A percentile compares a stretch with the other conserved stretches of the same genome.
Conservation (phyloP, 2,797 vertebrate genomes). For the Chaunax sp. region DNA sequence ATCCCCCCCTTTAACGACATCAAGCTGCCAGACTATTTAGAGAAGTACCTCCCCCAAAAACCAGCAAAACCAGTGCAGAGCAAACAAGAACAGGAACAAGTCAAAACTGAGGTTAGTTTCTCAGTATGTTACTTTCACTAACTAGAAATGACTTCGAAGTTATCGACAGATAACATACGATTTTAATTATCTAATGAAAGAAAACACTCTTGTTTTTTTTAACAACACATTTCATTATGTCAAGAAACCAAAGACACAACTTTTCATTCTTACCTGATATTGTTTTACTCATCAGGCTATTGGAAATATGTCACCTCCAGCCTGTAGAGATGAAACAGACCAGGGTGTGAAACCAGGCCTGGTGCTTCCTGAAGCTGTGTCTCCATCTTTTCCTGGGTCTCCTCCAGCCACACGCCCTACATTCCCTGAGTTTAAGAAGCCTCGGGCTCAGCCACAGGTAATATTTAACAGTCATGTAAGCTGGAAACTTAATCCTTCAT, state of each 20-base stretch:
- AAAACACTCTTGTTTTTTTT: too few relatives aligned
- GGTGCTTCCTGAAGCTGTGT: slow-evolving; percentile 32
- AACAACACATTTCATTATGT: too few relatives aligned
- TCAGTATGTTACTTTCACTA: slow-evolving; percentile 6
- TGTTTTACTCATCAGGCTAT: slow-evolving; percentile 47
- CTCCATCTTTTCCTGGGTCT: slow-evolving; percentile 53
- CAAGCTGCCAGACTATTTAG: slow-evolving; percentile 85
- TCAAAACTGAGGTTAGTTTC: slow-evolving; percentile 72
- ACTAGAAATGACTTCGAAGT: not conserved
- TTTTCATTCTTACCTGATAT: slow-evolving; percentile 4
- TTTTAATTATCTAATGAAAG: not conserved
- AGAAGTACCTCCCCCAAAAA: slow-evolving; percentile 85
- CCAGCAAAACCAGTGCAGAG: slow-evolving; percentile 69
- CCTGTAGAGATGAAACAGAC: slow-evolving; percentile 33
- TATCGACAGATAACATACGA: not conserved
- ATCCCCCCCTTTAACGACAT: slow-evolving; percentile 82
- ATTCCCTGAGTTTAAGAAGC: slow-evolving; percentile 34
- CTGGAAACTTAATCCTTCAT: slow-evolving; percentile 9
- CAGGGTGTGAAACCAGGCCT: slow-evolving; percentile 27
- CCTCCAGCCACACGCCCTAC: slow-evolving; percentile 33
- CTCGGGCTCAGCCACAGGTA: slow-evolving; percentile 33
- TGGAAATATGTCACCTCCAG: slow-evolving; percentile 47
- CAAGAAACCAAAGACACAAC: not conserved
- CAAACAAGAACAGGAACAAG: slow-evolving; percentile 64
- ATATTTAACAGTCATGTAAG: slow-evolving; percentile 50